phyloP scores from a whole-genome alignment of 2,888 invertebrate genomes.

The Epinotia nisella region DNA sequence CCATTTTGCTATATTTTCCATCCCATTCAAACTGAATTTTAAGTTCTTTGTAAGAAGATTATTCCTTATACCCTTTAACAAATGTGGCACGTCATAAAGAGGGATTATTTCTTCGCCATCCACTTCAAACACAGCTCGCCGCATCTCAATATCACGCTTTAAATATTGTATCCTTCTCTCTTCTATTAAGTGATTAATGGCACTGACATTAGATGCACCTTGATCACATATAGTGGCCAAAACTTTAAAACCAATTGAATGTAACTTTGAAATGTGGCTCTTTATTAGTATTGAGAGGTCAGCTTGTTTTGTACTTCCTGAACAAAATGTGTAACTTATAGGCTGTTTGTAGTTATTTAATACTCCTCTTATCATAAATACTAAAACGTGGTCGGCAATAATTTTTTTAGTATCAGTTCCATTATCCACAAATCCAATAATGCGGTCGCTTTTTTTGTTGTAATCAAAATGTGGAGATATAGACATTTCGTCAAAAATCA shows the following conservation, averaged over 20 bases:
- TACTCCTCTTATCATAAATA: constrained; percentile 47
- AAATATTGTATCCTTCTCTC: not conserved
- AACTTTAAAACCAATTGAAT: constrained; percentile 28
- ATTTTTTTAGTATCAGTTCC: constrained; percentile 7
- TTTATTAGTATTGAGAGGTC: not conserved
- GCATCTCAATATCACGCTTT: not conserved
- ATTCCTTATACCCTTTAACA: constrained; percentile 31
- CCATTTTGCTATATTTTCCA: too few species aligned
- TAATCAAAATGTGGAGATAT: constrained; percentile 42
- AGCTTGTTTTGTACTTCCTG: constrained; percentile 38
- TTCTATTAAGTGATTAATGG: constrained; percentile 29
- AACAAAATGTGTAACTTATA: constrained; percentile 46
- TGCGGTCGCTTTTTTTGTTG: constrained; percentile 37
- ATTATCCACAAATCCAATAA: constrained; percentile 40
- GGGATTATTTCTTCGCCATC: constrained; percentile 34
- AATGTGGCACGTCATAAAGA: constrained; percentile 43
- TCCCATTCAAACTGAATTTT: too few species aligned
- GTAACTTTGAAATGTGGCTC: constrained; percentile 1
- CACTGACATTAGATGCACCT: constrained; percentile 41
- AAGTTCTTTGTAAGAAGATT: constrained; percentile 3
- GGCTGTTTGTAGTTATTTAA: constrained; percentile 45
- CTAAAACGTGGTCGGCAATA: constrained; percentile 44
- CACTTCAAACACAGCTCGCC: constrained; percentile 25
- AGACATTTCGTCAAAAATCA: constrained; percentile 1
- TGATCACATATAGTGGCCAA: constrained; percentile 45